Evolutionary conservation across 1,140 invertebrate genomes (phyloP).

Genomic region (Penaeus vannamei): DNA sequence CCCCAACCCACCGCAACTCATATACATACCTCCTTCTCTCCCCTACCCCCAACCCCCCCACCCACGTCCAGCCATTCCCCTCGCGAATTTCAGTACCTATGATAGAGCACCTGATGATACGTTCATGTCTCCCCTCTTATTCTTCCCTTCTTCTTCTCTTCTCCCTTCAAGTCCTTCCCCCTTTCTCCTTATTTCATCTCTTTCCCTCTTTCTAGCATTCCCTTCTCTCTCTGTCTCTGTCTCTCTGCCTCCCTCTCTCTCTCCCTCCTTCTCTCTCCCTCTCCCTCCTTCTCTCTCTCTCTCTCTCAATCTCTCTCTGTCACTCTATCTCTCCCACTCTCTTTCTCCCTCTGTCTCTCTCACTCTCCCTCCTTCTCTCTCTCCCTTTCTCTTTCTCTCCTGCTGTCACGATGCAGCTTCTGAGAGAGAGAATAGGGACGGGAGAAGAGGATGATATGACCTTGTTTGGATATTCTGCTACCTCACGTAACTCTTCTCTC

Average conservation of each 20-base stretch:
- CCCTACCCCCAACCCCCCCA: no score
- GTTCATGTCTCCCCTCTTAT: neutral
- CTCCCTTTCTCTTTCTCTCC: neutral
- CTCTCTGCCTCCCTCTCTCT: neutral
- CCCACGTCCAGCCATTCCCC: no score
- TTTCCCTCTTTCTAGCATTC: neutral
- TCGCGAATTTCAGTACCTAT: neutral
- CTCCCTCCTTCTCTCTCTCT: neutral
- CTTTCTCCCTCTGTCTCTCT: neutral
- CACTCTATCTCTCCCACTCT: neutral
- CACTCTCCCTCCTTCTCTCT: neutral
- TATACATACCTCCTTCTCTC: no score
- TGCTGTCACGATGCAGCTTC: neutral
- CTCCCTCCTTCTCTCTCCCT: neutral
- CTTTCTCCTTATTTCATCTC: neutral
- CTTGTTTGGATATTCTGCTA: no score
- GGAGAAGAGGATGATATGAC: neutral
- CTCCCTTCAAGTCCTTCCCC: neutral
- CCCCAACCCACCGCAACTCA: no score
- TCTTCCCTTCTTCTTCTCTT: neutral
- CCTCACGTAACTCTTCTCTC: no score
- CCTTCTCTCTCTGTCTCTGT: neutral
- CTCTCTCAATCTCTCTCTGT: neutral
- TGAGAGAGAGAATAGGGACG: neutral
- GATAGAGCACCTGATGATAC: neutral